Evolutionary conservation across 2,113 vertebrate species (phyloP).

Genomic region (Catharus minimus): DNA sequence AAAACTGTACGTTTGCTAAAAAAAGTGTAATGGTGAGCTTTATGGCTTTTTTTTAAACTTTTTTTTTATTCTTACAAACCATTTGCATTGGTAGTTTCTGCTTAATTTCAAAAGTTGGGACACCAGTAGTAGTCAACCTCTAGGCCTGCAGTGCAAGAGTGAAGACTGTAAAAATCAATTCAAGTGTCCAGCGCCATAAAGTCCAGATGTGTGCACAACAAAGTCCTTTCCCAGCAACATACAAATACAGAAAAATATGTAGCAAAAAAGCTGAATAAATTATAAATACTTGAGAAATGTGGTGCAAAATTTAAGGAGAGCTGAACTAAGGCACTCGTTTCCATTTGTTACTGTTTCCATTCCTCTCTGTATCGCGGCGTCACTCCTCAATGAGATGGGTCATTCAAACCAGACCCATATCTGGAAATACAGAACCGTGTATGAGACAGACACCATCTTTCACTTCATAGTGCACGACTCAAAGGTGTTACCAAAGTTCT

Average conservation of each 20-base stretch:
- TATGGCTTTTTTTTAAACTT: background rate
- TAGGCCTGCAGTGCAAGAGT: background rate
- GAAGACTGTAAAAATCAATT: background rate
- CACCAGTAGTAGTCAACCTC: background rate
- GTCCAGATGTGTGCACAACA: background rate
- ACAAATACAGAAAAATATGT: background rate
- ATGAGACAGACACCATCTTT: background rate
- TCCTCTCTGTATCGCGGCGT: accelerated
- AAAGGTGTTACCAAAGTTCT: conserved; percentile 6
- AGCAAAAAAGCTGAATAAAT: conserved; percentile 46
- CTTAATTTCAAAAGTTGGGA: background rate
- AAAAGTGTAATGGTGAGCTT: background rate
- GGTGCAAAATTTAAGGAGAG: conserved; percentile 9
- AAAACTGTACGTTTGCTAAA: accelerated
- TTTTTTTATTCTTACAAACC: conserved; percentile 53
- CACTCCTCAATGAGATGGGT: background rate
- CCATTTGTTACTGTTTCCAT: background rate
- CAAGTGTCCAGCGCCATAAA: background rate
- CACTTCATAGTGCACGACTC: background rate
- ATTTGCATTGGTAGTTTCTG: conserved; percentile 5
- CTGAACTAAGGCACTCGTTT: conserved; percentile 31
- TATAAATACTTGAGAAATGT: conserved; percentile 42
- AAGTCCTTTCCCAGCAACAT: background rate
- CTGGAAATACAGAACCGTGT: background rate
- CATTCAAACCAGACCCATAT: background rate